Percentiles rank a stretch among this genome's conserved stretches.
Evolutionary conservation across 2,888 invertebrate species (phyloP).

Genomic region (Orchestes rusci): DNA sequence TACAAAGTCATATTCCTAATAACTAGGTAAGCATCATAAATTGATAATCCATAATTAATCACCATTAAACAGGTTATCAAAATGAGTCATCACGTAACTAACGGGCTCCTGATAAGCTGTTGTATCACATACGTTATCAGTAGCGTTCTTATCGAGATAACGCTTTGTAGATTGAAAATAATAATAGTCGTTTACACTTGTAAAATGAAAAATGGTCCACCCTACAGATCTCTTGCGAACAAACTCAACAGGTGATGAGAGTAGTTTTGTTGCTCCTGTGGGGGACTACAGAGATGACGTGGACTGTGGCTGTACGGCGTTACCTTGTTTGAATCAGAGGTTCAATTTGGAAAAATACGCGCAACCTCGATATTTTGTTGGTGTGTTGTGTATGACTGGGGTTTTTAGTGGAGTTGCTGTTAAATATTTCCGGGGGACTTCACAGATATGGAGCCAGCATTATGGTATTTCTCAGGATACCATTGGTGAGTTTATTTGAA

Average conservation of each 20-base stretch:
- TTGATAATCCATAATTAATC: too few relatives aligned
- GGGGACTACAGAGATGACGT: conserved; percentile 34
- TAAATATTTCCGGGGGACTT: conserved; percentile 48
- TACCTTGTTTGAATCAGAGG: conserved; percentile 43
- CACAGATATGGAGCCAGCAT: conserved; percentile 45
- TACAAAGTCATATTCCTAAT: too few relatives aligned
- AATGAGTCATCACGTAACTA: too few relatives aligned
- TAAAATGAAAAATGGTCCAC: conserved; percentile 35
- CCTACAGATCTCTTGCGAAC: conserved; percentile 36
- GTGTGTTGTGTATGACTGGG: conserved; percentile 41
- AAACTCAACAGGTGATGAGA: conserved; percentile 30
- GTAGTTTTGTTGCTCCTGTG: conserved; percentile 36
- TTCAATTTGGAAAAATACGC: conserved; percentile 44
- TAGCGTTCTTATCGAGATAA: too few relatives aligned
- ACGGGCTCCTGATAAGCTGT: too few relatives aligned
- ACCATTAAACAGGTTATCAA: too few relatives aligned
- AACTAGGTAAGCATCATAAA: too few relatives aligned
- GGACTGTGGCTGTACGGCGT: conserved; percentile 46
- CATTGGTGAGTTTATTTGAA: conserved; percentile 41
- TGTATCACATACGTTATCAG: too few relatives aligned
- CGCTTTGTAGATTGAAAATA: too few relatives aligned
- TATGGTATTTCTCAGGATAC: conserved; percentile 42
- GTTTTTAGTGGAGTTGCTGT: conserved; percentile 45
- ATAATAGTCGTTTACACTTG: conserved; percentile 8
- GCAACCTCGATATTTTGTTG: conserved; percentile 44